Base-by-base conservation (phyloP, 1,140 invertebrate species). In the Arion vulgaris region DNA sequence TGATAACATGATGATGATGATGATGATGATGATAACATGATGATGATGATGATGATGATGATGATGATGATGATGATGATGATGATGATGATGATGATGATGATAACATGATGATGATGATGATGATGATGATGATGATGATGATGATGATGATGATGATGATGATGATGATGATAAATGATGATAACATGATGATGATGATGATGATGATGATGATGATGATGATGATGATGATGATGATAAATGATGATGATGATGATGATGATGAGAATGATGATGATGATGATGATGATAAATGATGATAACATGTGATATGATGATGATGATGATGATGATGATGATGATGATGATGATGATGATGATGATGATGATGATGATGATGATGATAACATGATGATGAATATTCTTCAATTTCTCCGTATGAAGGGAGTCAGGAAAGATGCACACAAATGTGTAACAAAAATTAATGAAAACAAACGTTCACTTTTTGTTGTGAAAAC, bases 261-360 rank as follows among this genome's bases (percentile, higher is more conserved):
- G 45, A 49, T 49, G 45, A 49, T 49, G 45, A 49, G 9, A 19
- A 9, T 49, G 45, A 49, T 49, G 45, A 49, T 49, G 45, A 9
- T 49, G 45, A 49, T 49, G 45, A 49, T 49, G 45, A 49, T 49
- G 45, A 49, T 38, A 17, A 5, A 13, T 75, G 13, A 28, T 19
- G 0, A 45, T 41, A 39, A 49, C n/a, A n/a, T n/a, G 51, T 49
- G 45, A 49, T 9, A 9, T 49, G 45, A 49, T 49, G 45, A 9
- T 49, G 45, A 49, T 49, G 45, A 49, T 49, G 45, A 49, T 49
- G 45, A 49, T 49, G 45, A 49, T 49, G 45, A 49, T 49, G 45
- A 69, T 71, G 78, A 80, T 80, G 78, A 80, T 80, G 78, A 80
- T 80, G 62, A 80, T 72, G 57, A 80, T 80, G 78, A 72, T 80